Conservation (phyloP, 2,797 vertebrate genomes). For the Urosaurus nigricauda region DNA sequence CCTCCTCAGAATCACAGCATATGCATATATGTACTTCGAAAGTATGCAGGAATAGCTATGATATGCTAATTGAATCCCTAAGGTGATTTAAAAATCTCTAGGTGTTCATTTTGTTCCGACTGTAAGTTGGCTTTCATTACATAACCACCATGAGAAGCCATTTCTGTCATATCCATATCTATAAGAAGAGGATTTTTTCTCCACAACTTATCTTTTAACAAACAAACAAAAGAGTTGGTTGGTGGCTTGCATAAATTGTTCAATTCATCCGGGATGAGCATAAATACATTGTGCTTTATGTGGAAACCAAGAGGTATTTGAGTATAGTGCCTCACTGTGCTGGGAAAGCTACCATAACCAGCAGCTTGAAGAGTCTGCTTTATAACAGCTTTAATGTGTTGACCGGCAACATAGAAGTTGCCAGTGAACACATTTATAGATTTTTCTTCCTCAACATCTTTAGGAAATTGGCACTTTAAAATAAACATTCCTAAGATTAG, state of each 20-base stretch:
- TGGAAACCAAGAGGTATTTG: no score
- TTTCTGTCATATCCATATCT: not conserved
- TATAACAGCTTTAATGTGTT: not conserved
- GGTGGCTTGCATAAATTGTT: not conserved
- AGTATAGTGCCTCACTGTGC: no score
- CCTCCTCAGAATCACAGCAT: not conserved
- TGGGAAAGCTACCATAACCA: not conserved
- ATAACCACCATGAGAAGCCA: not conserved
- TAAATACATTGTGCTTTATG: no score
- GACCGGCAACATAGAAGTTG: not conserved
- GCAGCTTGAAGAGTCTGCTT: not conserved
- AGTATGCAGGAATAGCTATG: not conserved
- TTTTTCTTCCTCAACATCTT: not conserved
- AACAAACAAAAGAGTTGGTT: not conserved
- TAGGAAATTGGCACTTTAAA: not conserved
- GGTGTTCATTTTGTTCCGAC: not conserved
- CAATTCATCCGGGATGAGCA: not conserved
- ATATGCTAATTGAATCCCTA: not conserved
- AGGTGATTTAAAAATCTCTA: not conserved
- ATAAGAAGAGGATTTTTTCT: not conserved
- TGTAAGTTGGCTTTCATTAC: not conserved
- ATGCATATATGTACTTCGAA: not conserved
- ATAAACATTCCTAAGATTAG: not conserved
- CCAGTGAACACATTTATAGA: not conserved
- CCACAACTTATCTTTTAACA: not conserved